Percentiles rank a stretch among this genome's conserved stretches.
Evolutionary conservation across 2,113 vertebrate species (phyloP).

Genomic region (Athene noctua): DNA sequence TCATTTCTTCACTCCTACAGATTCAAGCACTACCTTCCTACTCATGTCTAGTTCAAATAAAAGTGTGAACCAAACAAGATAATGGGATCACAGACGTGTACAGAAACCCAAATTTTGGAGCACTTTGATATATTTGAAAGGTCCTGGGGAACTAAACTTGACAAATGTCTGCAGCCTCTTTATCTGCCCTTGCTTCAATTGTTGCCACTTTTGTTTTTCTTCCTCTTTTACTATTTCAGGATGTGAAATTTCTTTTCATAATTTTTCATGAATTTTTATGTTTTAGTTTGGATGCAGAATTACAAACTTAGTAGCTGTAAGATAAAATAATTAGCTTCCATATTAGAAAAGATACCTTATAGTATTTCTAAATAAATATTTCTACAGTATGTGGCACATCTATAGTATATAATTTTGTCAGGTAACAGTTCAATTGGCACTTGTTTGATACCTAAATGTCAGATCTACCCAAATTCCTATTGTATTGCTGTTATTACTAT

Average conservation of each 20-base stretch:
- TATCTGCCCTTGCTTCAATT: not conserved
- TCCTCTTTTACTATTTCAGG: not conserved
- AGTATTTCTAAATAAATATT: not conserved
- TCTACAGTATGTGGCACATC: not conserved
- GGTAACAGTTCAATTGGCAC: not conserved
- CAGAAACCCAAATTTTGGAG: not conserved
- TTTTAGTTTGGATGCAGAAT: not conserved
- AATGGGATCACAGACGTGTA: not conserved
- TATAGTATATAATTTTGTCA: not conserved
- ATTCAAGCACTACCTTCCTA: not conserved
- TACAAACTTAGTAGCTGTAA: not conserved
- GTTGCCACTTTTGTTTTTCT: not conserved
- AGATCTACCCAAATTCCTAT: not conserved
- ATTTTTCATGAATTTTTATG: not conserved
- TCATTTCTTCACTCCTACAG: not conserved
- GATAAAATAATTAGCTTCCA: not conserved
- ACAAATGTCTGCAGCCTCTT: not conserved
- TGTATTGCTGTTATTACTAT: not conserved
- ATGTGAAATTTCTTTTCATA: not conserved
- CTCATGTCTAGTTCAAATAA: not conserved
- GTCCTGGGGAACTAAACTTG: not conserved
- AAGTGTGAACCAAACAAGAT: not conserved
- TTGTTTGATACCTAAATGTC: not conserved
- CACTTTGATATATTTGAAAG: not conserved
- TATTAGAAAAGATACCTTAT: not conserved